Conservation (phyloP, 1,140 invertebrate genomes). For the Drosophila kurseongensis region DNA sequence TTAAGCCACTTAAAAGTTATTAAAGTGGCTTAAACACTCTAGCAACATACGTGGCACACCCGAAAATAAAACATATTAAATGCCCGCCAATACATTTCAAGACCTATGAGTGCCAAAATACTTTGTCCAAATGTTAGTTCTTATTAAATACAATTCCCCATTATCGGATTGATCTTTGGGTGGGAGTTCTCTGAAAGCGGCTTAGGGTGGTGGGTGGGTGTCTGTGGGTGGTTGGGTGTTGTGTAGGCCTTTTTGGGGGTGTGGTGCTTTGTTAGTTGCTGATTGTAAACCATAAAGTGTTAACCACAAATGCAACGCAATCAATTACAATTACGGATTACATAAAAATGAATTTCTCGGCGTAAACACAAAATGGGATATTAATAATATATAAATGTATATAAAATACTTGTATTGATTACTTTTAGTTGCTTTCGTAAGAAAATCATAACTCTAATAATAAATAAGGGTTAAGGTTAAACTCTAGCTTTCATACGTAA, state of each 20-base stretch:
- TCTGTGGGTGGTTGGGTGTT: slow-evolving; percentile 26
- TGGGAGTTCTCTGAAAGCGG: slow-evolving; percentile 45
- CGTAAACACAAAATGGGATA: slow-evolving; percentile 77
- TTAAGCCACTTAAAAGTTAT: neutral
- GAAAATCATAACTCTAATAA: slow-evolving; percentile 46
- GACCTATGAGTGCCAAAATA: slow-evolving; percentile 52
- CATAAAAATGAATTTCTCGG: slow-evolving; percentile 81
- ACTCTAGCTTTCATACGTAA: slow-evolving; percentile 23
- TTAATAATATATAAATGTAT: slow-evolving; percentile 26
- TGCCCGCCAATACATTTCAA: slow-evolving; percentile 34
- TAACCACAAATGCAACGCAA: slow-evolving; percentile 44
- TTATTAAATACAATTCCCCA: slow-evolving; percentile 21
- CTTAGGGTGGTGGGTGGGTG: slow-evolving; percentile 29
- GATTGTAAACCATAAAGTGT: slow-evolving; percentile 41
- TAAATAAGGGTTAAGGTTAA: slow-evolving; percentile 52
- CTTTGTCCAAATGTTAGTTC: slow-evolving; percentile 40
- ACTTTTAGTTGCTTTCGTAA: slow-evolving; percentile 27
- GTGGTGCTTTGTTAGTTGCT: slow-evolving; percentile 57
- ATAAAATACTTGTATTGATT: slow-evolving; percentile 14
- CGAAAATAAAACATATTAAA: slow-evolving; percentile 10
- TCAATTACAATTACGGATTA: slow-evolving; percentile 59
- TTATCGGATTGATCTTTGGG: slow-evolving; percentile 30
- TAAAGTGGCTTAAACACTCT: neutral
- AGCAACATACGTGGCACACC: neutral
- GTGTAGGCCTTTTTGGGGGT: slow-evolving; percentile 19